Conservation (phyloP, 2,888 invertebrate species). For the Lepidocyrtoides sp. region DNA sequence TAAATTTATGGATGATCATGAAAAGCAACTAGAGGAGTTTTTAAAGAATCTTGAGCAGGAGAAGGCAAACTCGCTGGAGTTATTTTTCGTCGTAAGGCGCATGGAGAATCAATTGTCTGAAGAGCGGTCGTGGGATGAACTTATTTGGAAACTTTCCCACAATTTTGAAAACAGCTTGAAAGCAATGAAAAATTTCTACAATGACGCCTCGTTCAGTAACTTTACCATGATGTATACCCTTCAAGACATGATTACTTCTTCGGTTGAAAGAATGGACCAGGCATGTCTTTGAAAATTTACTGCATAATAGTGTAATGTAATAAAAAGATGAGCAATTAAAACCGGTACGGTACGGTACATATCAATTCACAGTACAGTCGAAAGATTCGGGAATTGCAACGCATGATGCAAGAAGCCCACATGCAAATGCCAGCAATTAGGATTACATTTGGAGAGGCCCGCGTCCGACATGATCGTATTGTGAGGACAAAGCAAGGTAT, state of each 20-base stretch:
- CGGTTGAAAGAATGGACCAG: conserved; percentile 72
- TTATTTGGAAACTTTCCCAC: conserved; percentile 77
- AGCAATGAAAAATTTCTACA: conserved; percentile 83
- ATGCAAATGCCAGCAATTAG: conserved; percentile 73
- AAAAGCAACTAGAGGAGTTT: conserved; percentile 70
- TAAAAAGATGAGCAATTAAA: no score
- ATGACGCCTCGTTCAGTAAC: conserved; percentile 81
- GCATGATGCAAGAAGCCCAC: conserved; percentile 78
- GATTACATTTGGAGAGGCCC: conserved; percentile 34
- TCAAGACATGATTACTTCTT: conserved; percentile 77
- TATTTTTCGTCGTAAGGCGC: conserved; percentile 71
- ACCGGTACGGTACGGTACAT: background rate
- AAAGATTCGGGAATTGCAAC: conserved; percentile 71
- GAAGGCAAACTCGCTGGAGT: conserved; percentile 73
- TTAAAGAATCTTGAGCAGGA: conserved; percentile 70
- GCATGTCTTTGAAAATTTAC: no score
- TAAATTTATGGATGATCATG: conserved; percentile 78
- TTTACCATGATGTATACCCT: conserved; percentile 82
- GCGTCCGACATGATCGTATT: conserved; percentile 76
- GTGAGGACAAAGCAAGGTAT: conserved; percentile 77
- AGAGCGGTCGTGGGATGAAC: conserved; percentile 81
- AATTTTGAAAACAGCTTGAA: conserved; percentile 81
- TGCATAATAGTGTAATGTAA: no score
- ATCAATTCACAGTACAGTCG: conserved; percentile 54
- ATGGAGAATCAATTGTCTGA: conserved; percentile 80